Evolutionary conservation across 1,140 invertebrate species (phyloP).

Genomic region (Listronotus bonariensis): DNA sequence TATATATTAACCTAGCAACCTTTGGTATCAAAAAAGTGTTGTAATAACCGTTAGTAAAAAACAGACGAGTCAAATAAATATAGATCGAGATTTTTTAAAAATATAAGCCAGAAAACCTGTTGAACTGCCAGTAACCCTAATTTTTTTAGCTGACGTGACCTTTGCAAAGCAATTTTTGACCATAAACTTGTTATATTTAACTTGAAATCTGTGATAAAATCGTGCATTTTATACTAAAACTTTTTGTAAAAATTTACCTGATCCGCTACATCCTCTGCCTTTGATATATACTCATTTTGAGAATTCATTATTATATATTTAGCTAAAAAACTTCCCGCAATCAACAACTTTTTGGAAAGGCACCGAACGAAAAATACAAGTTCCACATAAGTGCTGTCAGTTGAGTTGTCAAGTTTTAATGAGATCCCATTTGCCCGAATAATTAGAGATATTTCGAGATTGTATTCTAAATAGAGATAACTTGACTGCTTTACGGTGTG

Average conservation of each 20-base stretch:
- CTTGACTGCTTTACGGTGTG: too few relatives aligned
- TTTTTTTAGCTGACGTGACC: conserved; percentile 41
- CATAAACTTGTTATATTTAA: conserved; percentile 26
- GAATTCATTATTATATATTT: conserved; percentile 69
- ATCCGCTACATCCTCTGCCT: conserved; percentile 92
- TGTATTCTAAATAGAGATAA: too few relatives aligned
- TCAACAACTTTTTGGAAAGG: conserved; percentile 34
- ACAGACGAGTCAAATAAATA: background rate
- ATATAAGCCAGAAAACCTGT: conserved; percentile 15
- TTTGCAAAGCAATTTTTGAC: conserved; percentile 32
- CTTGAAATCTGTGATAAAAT: conserved; percentile 7
- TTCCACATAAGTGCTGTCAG: conserved; percentile 27
- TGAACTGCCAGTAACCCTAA: conserved; percentile 6
- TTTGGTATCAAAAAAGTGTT: conserved; percentile 11
- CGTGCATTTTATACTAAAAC: conserved; percentile 18
- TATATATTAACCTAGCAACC: conserved; percentile 3
- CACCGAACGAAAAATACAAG: conserved; percentile 23
- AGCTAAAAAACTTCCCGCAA: conserved; percentile 46
- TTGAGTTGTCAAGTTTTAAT: conserved; percentile 20
- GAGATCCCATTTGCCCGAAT: too few relatives aligned
- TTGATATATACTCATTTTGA: conserved; percentile 86
- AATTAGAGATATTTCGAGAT: too few relatives aligned
- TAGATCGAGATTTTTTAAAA: background rate
- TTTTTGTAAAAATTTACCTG: conserved; percentile 69
- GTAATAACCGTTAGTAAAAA: background rate